phyloP scores from a whole-genome alignment of 2,797 vertebrate genomes.

The Ceryle rudis region DNA sequence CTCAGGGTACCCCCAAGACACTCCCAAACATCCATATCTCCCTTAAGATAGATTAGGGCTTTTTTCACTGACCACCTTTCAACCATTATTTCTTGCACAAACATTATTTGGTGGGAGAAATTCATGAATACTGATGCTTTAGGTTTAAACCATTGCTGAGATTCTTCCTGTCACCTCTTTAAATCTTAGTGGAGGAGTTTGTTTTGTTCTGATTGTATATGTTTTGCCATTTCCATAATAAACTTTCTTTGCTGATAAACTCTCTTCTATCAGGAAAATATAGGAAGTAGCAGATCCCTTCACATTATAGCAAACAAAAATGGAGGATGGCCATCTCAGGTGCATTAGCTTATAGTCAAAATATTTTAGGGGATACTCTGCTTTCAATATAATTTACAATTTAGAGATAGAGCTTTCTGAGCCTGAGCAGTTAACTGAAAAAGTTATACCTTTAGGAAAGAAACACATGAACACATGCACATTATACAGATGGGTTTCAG shows the following conservation, averaged over 20 bases:
- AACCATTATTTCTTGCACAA: not conserved
- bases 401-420: not conserved
- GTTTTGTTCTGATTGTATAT: not conserved
- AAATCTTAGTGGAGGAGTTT: not conserved
- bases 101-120: not conserved
- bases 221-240: not conserved
- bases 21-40: not conserved
- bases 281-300: not conserved
- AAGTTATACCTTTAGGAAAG: not conserved
- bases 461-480: fast-evolving
- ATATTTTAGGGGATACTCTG: not conserved
- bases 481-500: not conserved
- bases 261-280: not conserved
- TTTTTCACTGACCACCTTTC: not conserved
- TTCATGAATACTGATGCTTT: fast-evolving
- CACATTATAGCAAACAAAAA: not conserved
- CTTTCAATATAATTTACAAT: not conserved
- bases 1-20: not conserved
- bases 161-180: not conserved
- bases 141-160: not conserved
- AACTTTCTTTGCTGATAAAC: not conserved
- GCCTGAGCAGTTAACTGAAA: not conserved
- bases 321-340: not conserved
- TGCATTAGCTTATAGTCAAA: not conserved
- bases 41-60: not conserved